Evolutionary conservation across 2,113 vertebrate species (phyloP).

Genomic region (Dipodomys ordii): DNA sequence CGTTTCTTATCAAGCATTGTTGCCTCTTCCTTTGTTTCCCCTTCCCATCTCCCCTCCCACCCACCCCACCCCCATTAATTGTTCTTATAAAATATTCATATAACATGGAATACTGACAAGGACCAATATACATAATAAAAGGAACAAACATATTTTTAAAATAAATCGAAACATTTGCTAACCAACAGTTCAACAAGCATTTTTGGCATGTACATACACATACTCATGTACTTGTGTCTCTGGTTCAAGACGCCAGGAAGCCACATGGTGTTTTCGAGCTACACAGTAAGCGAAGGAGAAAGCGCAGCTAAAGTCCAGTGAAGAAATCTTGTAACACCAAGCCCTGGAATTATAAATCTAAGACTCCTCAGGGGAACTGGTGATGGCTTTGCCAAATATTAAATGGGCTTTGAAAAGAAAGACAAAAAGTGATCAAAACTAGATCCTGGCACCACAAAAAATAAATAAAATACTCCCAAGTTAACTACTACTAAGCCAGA

Average conservation of each 20-base stretch:
- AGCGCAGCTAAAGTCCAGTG: neutral
- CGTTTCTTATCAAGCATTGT: too few relatives aligned
- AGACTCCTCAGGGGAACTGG: neutral
- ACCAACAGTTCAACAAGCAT: slow-evolving; percentile 23
- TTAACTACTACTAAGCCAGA: neutral
- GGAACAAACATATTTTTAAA: neutral
- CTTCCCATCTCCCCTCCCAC: too few relatives aligned
- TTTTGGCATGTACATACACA: neutral
- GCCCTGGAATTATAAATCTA: neutral
- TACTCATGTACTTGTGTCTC: neutral
- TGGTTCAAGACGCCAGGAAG: slow-evolving; percentile 18
- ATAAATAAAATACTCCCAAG: neutral
- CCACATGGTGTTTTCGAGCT: neutral
- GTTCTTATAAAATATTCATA: slow-evolving; percentile 27
- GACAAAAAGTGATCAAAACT: neutral
- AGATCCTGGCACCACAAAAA: neutral
- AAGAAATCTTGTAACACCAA: neutral
- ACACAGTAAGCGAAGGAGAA: neutral
- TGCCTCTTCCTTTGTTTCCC: too few relatives aligned
- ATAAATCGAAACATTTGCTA: slow-evolving; percentile 31
- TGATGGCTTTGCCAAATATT: neutral
- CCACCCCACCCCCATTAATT: neutral
- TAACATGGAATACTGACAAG: neutral
- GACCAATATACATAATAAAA: neutral
- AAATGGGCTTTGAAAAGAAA: neutral